A percentile compares a stretch with the other conserved stretches of the same genome.
Conservation (phyloP, 2,888 invertebrate genomes). For the Agonopterix subpropinquella region DNA sequence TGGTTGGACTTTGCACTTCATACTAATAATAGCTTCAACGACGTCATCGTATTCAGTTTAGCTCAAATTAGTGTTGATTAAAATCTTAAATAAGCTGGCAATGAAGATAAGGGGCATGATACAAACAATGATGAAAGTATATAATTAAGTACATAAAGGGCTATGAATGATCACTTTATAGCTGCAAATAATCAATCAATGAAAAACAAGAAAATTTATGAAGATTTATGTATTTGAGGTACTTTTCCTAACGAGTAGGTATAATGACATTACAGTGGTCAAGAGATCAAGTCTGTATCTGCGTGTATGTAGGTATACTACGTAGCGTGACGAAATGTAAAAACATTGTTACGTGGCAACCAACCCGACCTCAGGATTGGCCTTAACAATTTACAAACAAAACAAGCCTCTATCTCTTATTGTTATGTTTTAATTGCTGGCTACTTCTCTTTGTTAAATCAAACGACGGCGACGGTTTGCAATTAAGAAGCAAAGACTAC, state of each 20-base stretch:
- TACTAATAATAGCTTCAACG: conserved; percentile 3
- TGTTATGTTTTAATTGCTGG: too few relatives aligned
- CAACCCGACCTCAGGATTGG: conserved; percentile 8
- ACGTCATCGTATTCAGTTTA: background rate
- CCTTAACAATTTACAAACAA: background rate
- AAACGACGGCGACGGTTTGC: too few relatives aligned
- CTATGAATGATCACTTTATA: too few relatives aligned
- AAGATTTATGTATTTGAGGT: background rate
- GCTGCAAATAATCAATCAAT: too few relatives aligned
- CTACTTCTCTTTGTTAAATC: too few relatives aligned
- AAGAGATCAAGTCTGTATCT: conserved; percentile 7
- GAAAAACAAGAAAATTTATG: too few relatives aligned
- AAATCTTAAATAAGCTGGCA: too few relatives aligned
- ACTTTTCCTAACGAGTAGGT: conserved; percentile 11
- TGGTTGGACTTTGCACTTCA: conserved; percentile 9
- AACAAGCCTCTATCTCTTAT: too few relatives aligned
- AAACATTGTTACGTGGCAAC: conserved; percentile 15
- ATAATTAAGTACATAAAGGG: too few relatives aligned
- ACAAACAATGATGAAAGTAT: too few relatives aligned
- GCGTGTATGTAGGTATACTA: background rate
- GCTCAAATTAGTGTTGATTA: background rate
- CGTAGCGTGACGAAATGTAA: conserved; percentile 17
- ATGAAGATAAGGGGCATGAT: too few relatives aligned
- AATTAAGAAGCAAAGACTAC: too few relatives aligned
- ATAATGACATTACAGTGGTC: background rate